Percentiles rank a stretch among this genome's conserved stretches.
phyloP scores from a whole-genome alignment of 92 coral and sea anemone genomes.

The Micromussa lordhowensis region DNA sequence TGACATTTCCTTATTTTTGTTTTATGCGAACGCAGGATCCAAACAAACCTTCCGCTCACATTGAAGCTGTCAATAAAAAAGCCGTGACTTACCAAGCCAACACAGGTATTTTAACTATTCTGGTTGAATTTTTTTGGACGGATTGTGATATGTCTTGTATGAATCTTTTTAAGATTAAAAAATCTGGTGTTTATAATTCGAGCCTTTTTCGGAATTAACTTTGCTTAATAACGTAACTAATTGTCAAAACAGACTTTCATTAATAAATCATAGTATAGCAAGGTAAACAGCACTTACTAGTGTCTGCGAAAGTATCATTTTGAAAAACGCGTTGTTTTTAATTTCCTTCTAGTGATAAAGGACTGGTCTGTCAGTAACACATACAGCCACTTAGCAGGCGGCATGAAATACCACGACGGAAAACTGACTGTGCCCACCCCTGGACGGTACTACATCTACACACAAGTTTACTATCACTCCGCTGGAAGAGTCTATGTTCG shows the following conservation, averaged over 20 bases:
- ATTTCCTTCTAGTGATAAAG: constrained; percentile 1
- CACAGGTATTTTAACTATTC: background rate
- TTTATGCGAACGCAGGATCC: background rate
- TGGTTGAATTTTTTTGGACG: too few species aligned
- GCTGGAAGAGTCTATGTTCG: constrained; percentile 53
- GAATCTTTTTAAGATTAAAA: too few species aligned
- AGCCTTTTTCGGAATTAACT: background rate
- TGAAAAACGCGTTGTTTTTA: background rate
- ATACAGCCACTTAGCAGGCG: constrained; percentile 62
- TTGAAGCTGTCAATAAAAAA: background rate
- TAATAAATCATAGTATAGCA: too few species aligned
- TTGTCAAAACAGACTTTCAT: too few species aligned
- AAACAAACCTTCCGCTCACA: constrained; percentile 1
- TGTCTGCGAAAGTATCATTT: background rate
- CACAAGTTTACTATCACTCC: constrained; percentile 70
- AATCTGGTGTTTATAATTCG: background rate
- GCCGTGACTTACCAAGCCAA: background rate
- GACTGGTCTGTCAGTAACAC: constrained; percentile 4
- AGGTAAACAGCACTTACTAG: background rate
- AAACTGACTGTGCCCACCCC: constrained; percentile 66
- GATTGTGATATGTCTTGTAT: too few species aligned
- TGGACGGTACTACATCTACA: constrained; percentile 80
- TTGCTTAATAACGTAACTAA: too few species aligned
- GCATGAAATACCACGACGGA: constrained; percentile 77
- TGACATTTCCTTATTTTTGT: background rate